Evolutionary conservation across 2,888 invertebrate species (phyloP), one percentile per base, ranked within the genome.

Genomic region (Beris chalybata): DNA sequence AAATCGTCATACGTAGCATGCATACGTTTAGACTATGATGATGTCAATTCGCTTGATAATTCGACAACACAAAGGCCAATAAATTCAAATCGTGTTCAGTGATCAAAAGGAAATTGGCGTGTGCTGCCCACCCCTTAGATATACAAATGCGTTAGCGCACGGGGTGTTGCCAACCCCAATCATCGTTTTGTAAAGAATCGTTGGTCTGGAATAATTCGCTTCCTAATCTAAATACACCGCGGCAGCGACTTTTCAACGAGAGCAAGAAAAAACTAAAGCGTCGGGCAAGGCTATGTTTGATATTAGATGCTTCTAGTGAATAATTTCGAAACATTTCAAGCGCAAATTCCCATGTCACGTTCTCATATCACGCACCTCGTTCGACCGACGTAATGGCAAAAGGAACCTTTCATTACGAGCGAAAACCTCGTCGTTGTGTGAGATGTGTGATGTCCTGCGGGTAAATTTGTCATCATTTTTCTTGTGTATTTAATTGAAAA

Each of bases 41-140:
- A 38, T 38, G 38, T 38, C 38, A 38, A 38, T 38, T 9, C 38
- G 38, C 9, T 9, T 7, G 38, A 38, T 38, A 38, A 38, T 7
- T 11, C 38, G 50, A 50, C 58, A 61, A 57, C 44, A 53, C 15
- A 50, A 48, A 54, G 59, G 66, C 66, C 64, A 69, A 69, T 69
- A 69, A 69, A 69, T 69, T 69, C 69, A 69, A 64, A 69, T 65
- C 61, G 61, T 52, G 64, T 61, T 65, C 66, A 65, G 15, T 61
- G 69, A 69, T 69, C 69, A 69, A 69, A 69, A 64, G 66, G 38
- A 69, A 69, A 69, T 69, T 64, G 69, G 56, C 69, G 65, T 67
- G 65, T 61, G 69, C 65, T 64, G 50, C 59, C 65, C 65, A 66
- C 66, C 58, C 64, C 65, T 15, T 32, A 29, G 30, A 31, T 54